Conservation (phyloP, 2,113 vertebrate species). For the Atlantisia rogersi region DNA sequence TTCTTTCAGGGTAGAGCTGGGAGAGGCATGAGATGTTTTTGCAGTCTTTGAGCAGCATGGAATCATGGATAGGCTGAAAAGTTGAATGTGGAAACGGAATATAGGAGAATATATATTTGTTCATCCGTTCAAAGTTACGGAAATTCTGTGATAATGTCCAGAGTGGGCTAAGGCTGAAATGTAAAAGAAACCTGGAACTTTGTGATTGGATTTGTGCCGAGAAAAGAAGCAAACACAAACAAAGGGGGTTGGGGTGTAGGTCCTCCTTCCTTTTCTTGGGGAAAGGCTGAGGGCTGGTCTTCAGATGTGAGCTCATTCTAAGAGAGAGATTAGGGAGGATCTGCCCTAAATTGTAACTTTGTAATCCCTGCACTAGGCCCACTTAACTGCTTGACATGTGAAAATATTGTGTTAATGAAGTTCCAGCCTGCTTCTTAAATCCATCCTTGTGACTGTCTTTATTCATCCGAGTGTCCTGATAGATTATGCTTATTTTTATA, state of each 20-base stretch:
- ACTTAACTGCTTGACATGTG: conserved; percentile 48
- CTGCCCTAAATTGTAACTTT: not conserved
- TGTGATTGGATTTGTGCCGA: not conserved
- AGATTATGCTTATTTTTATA: conserved; percentile 49
- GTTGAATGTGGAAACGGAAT: not conserved
- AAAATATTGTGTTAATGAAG: conserved; percentile 65
- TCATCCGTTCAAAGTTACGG: not conserved
- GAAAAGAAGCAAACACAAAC: not conserved
- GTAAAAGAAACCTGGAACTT: not conserved
- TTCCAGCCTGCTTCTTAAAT: conserved; percentile 56
- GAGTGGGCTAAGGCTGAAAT: not conserved
- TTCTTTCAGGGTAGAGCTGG: not conserved
- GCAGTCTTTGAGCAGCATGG: accelerated
- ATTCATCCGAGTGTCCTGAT: conserved; percentile 46
- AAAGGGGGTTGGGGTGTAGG: not conserved
- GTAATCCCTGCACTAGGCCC: conserved; percentile 1
- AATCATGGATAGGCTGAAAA: not conserved
- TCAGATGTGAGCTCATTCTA: not conserved
- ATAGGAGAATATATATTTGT: not conserved
- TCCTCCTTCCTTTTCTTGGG: not conserved
- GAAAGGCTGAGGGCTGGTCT: not conserved
- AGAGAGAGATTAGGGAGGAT: not conserved
- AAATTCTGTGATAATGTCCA: not conserved
- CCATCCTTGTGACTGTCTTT: conserved; percentile 62
- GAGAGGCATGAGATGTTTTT: not conserved